Evolutionary conservation across 2,888 invertebrate species (phyloP).

Genomic region (Mesochorus sp.): DNA sequence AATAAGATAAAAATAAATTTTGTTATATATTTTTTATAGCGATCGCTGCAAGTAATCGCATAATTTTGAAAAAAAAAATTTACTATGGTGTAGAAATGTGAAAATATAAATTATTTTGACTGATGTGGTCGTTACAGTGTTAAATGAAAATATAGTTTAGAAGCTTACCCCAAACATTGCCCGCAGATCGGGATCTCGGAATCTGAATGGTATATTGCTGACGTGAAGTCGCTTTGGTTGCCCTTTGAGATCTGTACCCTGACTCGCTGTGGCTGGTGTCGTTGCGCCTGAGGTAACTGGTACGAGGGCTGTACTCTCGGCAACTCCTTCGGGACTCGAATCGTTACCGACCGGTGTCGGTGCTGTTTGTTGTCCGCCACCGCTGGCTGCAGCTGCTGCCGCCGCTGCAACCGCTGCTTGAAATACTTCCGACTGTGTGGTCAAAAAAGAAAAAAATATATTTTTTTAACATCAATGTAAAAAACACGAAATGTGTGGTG

Average conservation of each 20-base stretch:
- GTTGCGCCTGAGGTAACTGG: slow-evolving; percentile 82
- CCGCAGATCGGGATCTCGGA: slow-evolving; percentile 98
- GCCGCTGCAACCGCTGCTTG: slow-evolving; percentile 83
- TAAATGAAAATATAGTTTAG: not conserved
- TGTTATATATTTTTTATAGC: no score
- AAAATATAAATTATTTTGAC: not conserved
- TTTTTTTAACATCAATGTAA: slow-evolving; percentile 6
- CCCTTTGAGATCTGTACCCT: slow-evolving; percentile 85
- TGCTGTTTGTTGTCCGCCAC: slow-evolving; percentile 80
- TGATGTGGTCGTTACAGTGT: not conserved
- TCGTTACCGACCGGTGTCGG: slow-evolving; percentile 73
- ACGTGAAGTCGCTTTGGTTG: slow-evolving; percentile 98
- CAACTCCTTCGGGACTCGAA: slow-evolving; percentile 74
- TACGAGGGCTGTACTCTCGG: slow-evolving; percentile 84
- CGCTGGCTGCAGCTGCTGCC: slow-evolving; percentile 82
- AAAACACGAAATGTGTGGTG: slow-evolving; percentile 24
- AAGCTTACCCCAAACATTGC: slow-evolving; percentile 98
- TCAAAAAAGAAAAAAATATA: slow-evolving; percentile 32
- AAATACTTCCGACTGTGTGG: slow-evolving; percentile 84
- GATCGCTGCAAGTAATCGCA: no score
- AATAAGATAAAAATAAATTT: no score
- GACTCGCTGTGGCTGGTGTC: slow-evolving; percentile 83
- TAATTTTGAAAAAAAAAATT: not conserved
- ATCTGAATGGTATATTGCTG: slow-evolving; percentile 99
- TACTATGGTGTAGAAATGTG: no score